A percentile compares a stretch with the other conserved stretches of the same genome.
Evolutionary conservation across 2,888 invertebrate species (phyloP).

Genomic region (Sinelater perroti): DNA sequence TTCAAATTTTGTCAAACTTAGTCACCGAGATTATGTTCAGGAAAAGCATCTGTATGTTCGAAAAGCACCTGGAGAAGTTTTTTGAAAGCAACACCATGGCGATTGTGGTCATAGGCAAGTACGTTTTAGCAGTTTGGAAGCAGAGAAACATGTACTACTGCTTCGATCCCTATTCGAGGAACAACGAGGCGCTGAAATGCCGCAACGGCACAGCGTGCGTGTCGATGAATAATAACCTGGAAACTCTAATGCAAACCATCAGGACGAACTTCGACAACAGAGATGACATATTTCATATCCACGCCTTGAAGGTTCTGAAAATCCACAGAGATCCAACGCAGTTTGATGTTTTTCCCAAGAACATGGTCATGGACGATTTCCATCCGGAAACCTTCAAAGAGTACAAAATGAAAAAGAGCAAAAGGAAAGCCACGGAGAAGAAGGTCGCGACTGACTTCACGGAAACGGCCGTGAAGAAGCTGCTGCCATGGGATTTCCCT

Average conservation of each 20-base stretch:
- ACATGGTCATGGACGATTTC: constrained; percentile 53
- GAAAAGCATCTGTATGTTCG: constrained; percentile 64
- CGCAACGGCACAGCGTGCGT: constrained; percentile 67
- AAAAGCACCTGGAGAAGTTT: constrained; percentile 63
- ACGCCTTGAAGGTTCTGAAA: constrained; percentile 69
- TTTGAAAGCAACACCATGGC: constrained; percentile 62
- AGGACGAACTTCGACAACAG: constrained; percentile 64
- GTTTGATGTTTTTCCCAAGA: constrained; percentile 50
- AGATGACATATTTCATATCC: constrained; percentile 65
- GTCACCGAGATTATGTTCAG: constrained; percentile 61
- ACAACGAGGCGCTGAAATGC: constrained; percentile 63
- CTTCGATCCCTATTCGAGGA: constrained; percentile 73
- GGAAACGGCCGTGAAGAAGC: constrained; percentile 49
- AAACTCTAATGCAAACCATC: constrained; percentile 66
- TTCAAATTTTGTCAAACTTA: constrained; percentile 66
- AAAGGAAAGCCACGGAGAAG: constrained; percentile 52
- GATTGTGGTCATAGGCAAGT: constrained; percentile 69
- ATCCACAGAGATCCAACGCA: constrained; percentile 59
- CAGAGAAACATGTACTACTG: constrained; percentile 71
- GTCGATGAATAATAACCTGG: constrained; percentile 69
- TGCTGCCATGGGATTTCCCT: constrained; percentile 50
- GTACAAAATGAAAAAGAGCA: constrained; percentile 50
- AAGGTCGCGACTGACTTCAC: constrained; percentile 50
- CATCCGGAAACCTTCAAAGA: constrained; percentile 53
- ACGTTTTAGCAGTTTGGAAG: constrained; percentile 69